A percentile compares a stretch with the other conserved stretches of the same genome.
Conservation (phyloP, 35 echinoderm and acorn worm species). For the Lytechinus variegatus region DNA sequence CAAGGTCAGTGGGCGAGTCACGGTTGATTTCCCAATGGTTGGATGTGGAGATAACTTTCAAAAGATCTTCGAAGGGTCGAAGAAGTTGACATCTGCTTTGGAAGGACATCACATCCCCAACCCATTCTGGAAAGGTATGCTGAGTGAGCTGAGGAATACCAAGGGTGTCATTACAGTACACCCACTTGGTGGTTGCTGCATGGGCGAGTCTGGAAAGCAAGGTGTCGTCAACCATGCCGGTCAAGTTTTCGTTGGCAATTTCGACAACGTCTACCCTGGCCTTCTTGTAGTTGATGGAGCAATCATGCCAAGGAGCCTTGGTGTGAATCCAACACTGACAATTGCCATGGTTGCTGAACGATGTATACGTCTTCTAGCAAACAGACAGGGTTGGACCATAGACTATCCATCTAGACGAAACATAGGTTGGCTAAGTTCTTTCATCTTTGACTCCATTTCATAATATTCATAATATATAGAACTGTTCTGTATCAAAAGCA, state of each 20-base stretch:
- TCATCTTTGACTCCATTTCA: not conserved
- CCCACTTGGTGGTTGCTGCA: slow-evolving; percentile 78
- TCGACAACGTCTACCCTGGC: slow-evolving; percentile 36
- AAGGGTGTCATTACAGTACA: slow-evolving; percentile 79
- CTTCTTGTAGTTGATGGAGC: slow-evolving; percentile 59
- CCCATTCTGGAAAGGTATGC: slow-evolving; percentile 76
- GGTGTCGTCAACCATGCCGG: slow-evolving; percentile 85
- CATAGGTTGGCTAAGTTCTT: slow-evolving; percentile 2
- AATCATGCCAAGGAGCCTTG: slow-evolving; percentile 55
- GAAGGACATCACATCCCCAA: slow-evolving; percentile 76
- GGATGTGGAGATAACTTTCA: slow-evolving; percentile 74
- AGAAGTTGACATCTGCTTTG: slow-evolving; percentile 57
- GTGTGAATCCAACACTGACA: slow-evolving; percentile 44
- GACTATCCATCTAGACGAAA: slow-evolving; percentile 30
- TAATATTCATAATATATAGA: too few relatives aligned
- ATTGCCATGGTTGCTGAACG: slow-evolving; percentile 61
- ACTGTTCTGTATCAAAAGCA: too few relatives aligned
- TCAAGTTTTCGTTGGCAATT: slow-evolving; percentile 56
- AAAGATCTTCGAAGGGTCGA: slow-evolving; percentile 56
- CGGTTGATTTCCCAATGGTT: slow-evolving; percentile 71
- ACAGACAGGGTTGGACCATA: slow-evolving; percentile 34
- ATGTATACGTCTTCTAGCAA: slow-evolving; percentile 49
- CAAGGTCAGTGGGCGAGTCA: slow-evolving; percentile 67
- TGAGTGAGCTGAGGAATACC: slow-evolving; percentile 56
- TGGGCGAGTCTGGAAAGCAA: slow-evolving; percentile 68